These are phyloP conservation scores for Mola mola DNA, from an alignment of 2,113 vertebrate genomes.

Conservation along the genomic window DNA sequence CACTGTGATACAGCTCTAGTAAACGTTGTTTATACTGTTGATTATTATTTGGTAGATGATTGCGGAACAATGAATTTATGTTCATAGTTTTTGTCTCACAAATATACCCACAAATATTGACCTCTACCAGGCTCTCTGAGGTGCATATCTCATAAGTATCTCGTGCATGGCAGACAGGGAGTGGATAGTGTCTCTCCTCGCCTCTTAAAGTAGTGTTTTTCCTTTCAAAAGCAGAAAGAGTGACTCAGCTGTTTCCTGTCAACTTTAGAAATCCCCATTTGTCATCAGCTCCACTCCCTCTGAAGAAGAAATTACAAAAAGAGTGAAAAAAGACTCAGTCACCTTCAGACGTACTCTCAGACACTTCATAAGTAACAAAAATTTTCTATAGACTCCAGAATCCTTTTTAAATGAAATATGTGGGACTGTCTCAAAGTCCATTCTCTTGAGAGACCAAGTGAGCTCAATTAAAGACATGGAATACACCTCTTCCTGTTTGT, in stretches of 20 bases:
- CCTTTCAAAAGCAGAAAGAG: constrained; percentile 32
- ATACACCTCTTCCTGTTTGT: not conserved
- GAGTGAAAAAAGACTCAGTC: constrained; percentile 14
- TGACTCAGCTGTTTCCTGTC: constrained; percentile 53
- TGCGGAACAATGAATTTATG: not conserved
- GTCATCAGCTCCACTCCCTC: constrained; percentile 39
- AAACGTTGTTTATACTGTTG: too few relatives aligned
- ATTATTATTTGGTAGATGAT: not conserved
- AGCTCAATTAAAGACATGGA: not conserved
- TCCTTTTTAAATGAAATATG: not conserved
- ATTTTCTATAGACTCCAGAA: constrained; percentile 1
- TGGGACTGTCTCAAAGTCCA: not conserved
- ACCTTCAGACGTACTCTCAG: constrained; percentile 26
- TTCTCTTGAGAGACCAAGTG: not conserved
- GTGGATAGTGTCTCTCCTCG: constrained; percentile 33
- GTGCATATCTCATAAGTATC: constrained; percentile 45
- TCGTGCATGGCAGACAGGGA: constrained; percentile 33
- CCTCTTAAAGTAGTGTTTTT: constrained; percentile 41
- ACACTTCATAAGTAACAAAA: constrained; percentile 4
- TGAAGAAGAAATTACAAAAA: constrained; percentile 31
- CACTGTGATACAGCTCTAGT: not conserved
- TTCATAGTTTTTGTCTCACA: not conserved
- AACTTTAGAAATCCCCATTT: constrained; percentile 62
- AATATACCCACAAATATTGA: constrained; percentile 2
- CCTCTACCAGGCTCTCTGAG: constrained; percentile 28